phyloP scores from a whole-genome alignment of 35 echinoderm and acorn worm genomes.

The Diadema setosum region DNA sequence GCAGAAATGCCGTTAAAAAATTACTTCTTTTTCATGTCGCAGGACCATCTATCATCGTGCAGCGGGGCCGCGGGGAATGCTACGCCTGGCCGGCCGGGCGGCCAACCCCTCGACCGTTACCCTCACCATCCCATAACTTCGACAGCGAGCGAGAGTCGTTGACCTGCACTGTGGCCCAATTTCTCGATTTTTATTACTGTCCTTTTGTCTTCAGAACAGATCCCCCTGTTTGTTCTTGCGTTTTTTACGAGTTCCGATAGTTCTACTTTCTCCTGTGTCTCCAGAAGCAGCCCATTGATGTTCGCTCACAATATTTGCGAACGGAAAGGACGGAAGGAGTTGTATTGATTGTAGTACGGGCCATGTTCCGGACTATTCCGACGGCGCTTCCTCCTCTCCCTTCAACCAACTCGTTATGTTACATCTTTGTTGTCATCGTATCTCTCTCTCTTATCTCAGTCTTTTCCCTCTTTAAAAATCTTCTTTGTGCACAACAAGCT shows the following conservation, averaged over 20 bases:
- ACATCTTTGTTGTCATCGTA: no score
- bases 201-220: neutral
- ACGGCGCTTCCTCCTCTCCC: no score
- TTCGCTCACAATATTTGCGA: conserved; percentile 2
- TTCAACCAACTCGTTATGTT: no score
- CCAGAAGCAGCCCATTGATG: neutral
- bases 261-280: neutral
- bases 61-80: neutral
- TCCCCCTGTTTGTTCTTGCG: neutral
- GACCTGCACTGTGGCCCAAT: conserved; percentile 3
- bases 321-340: conserved; percentile 3
- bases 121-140: neutral
- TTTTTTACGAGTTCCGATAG: neutral
- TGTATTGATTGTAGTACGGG: conserved; percentile 9
- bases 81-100: neutral
- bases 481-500: no score
- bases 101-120: neutral
- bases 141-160: neutral
- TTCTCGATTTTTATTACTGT: conserved; percentile 19
- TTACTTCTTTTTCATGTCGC: conserved; percentile 19
- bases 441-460: no score
- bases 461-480: no score
- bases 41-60: neutral
- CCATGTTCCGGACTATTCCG: neutral
- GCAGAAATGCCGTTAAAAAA: conserved; percentile 26